Percentiles rank a stretch among this genome's conserved stretches.
These are phyloP conservation scores for Cercopithecus petaurista DNA, from an alignment of 2,797 vertebrate genomes.

Conservation along the genomic window DNA sequence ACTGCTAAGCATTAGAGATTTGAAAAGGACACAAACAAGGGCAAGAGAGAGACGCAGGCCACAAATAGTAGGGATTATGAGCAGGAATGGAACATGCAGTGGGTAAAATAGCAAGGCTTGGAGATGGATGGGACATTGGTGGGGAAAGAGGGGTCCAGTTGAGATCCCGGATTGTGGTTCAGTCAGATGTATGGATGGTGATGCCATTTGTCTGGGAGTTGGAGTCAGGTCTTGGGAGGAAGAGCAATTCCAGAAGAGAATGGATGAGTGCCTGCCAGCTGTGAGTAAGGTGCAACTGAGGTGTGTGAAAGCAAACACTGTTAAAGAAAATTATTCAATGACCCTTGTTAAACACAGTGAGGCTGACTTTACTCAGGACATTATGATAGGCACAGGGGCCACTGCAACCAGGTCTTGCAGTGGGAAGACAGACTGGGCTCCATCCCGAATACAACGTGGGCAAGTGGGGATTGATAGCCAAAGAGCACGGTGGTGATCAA, in stretches of 20 bases:
- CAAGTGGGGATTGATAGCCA: background rate
- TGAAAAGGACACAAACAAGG: background rate
- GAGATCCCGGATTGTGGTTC: background rate
- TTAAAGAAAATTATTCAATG: background rate
- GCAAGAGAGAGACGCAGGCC: too few relatives aligned
- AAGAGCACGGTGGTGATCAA: background rate
- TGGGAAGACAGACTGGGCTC: background rate
- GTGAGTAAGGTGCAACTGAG: background rate
- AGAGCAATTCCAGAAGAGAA: background rate
- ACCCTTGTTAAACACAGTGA: background rate
- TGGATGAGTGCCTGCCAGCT: background rate
- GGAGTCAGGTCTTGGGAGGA: background rate
- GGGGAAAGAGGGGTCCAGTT: background rate
- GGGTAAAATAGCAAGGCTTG: background rate
- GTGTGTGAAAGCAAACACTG: background rate
- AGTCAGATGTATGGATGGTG: too few relatives aligned
- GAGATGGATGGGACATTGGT: background rate
- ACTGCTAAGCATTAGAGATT: background rate
- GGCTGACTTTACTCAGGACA: background rate
- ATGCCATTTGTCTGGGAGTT: rapidly evolving
- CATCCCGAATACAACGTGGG: too few relatives aligned
- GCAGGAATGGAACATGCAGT: too few relatives aligned
- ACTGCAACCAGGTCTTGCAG: background rate
- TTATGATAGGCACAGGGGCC: background rate
- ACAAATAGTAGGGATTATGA: background rate